These are phyloP conservation scores for Drosophila cognata DNA, from an alignment of 2,888 invertebrate species.

Conservation along the genomic window DNA sequence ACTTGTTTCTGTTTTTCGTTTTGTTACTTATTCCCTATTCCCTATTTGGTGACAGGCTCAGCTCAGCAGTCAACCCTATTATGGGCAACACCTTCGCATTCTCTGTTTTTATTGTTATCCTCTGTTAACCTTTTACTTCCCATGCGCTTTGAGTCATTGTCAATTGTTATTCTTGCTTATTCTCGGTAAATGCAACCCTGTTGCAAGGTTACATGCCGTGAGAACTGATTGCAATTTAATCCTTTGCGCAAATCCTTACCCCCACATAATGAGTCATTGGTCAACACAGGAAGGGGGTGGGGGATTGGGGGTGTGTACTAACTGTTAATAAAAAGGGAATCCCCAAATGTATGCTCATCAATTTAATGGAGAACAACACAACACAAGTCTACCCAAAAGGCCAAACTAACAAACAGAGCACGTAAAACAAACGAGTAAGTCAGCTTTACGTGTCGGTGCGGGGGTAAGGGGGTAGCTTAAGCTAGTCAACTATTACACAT, in stretches of 20 bases:
- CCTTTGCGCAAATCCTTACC: conserved; percentile 57
- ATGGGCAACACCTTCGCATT: conserved; percentile 60
- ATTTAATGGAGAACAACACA: conserved; percentile 56
- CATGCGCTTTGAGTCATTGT: conserved; percentile 35
- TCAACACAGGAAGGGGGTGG: not conserved
- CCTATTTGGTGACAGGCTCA: conserved; percentile 58
- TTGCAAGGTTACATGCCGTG: conserved; percentile 70
- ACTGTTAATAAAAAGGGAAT: conserved; percentile 59
- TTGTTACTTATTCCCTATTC: conserved; percentile 14
- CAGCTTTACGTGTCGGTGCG: too few species aligned
- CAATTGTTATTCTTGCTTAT: conserved; percentile 36
- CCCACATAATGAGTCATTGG: conserved; percentile 37
- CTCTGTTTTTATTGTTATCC: conserved; percentile 25
- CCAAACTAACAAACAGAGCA: conserved; percentile 49
- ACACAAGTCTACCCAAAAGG: conserved; percentile 44
- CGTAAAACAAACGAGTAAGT: conserved; percentile 44
- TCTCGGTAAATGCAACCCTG: conserved; percentile 24
- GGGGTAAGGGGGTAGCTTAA: not conserved
- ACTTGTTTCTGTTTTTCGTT: conserved; percentile 1
- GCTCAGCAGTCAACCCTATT: conserved; percentile 46
- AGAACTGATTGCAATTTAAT: conserved; percentile 67
- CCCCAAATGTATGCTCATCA: conserved; percentile 72
- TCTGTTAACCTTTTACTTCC: conserved; percentile 71
- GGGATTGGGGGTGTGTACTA: not conserved
- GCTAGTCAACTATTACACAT: not conserved